Conservation (phyloP, 2,113 vertebrate species). For the Mola mola region DNA sequence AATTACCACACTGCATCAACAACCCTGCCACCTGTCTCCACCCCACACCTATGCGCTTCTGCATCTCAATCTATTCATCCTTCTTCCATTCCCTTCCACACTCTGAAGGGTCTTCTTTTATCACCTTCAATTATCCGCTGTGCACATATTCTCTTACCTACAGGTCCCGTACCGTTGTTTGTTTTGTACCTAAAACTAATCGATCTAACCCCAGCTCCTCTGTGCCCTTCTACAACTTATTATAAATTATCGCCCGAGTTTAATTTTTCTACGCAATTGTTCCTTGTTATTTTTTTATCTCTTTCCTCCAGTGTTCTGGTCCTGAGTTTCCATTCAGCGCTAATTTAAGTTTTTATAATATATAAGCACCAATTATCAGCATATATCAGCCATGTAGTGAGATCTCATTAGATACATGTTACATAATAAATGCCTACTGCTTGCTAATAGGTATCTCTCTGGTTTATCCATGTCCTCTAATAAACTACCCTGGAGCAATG, state of each 20-base stretch:
- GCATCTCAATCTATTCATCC: slow-evolving; percentile 34
- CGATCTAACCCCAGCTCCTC: slow-evolving; percentile 43
- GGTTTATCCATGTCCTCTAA: slow-evolving; percentile 40
- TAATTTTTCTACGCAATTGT: slow-evolving; percentile 29
- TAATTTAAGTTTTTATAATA: too few species aligned
- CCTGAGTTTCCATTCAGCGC: slow-evolving; percentile 20
- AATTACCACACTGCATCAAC: slow-evolving; percentile 69
- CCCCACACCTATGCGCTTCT: slow-evolving; percentile 33
- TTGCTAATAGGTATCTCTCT: slow-evolving; percentile 50
- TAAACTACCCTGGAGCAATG: slow-evolving; percentile 9
- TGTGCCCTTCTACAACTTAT: slow-evolving; percentile 34
- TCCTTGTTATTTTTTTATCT: slow-evolving; percentile 39
- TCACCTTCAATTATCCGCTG: slow-evolving; percentile 72
- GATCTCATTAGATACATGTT: slow-evolving; percentile 60
- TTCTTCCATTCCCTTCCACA: slow-evolving; percentile 31
- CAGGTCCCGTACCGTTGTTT: slow-evolving; percentile 31
- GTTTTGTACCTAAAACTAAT: slow-evolving; percentile 47
- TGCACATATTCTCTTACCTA: slow-evolving; percentile 45
- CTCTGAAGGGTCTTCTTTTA: slow-evolving; percentile 48
- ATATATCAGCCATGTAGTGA: slow-evolving; percentile 45
- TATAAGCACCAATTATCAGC: too few species aligned
- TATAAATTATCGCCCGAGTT: slow-evolving; percentile 39
- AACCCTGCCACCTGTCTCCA: slow-evolving; percentile 38
- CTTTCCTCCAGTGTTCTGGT: slow-evolving; percentile 33
- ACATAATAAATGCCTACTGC: slow-evolving; percentile 42